Evolutionary conservation across 2,888 invertebrate genomes (phyloP).

Genomic region (Aricia artaxerxes): DNA sequence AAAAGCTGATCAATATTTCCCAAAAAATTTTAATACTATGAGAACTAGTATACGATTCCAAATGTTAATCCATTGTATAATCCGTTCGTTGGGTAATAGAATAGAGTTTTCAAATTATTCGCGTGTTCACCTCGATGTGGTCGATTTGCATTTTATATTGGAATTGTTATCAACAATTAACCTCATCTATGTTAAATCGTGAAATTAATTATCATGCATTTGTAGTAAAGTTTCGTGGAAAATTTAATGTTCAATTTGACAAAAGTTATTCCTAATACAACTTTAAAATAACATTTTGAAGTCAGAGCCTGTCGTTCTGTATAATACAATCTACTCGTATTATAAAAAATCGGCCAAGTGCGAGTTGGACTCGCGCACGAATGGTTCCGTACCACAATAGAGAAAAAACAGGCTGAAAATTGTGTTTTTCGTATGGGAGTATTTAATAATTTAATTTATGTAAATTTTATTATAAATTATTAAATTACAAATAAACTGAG

Average conservation of each 20-base stretch:
- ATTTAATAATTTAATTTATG: no score
- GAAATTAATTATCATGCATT: constrained; percentile 15
- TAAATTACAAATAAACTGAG: no score
- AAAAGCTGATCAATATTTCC: neutral
- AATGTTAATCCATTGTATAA: constrained; percentile 9
- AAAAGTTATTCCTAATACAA: neutral
- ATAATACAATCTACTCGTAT: no score
- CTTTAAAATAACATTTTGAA: neutral
- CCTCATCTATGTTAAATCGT: constrained; percentile 2
- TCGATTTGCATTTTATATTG: constrained; percentile 24
- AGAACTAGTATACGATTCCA: neutral
- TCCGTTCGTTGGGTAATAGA: constrained; percentile 9
- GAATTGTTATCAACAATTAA: constrained; percentile 26
- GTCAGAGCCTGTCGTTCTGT: no score
- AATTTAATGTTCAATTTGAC: neutral
- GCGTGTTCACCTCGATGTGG: constrained; percentile 18
- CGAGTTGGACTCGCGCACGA: no score
- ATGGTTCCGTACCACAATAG: no score
- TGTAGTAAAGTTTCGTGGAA: neutral
- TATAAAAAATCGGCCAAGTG: no score
- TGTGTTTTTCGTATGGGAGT: no score
- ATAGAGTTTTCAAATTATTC: constrained; percentile 20
- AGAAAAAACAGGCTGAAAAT: no score
- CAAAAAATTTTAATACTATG: neutral
- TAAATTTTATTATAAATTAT: no score